Base-by-base conservation (phyloP, 2,113 vertebrate genomes). In the Sapayoa aenigma region DNA sequence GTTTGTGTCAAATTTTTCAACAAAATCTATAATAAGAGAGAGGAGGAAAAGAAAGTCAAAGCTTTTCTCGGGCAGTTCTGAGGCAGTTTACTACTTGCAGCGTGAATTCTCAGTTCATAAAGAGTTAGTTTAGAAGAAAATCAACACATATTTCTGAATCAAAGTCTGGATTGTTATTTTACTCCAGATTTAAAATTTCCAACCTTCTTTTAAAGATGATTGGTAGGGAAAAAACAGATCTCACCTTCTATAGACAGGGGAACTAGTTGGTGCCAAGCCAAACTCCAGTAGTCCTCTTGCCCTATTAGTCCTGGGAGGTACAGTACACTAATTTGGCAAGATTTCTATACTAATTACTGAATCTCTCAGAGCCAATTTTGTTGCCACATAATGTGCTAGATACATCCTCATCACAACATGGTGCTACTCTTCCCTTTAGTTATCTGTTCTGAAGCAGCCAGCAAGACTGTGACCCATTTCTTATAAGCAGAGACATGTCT, bases 181-280 rank as follows among this genome's bases (percentile, higher is more conserved):
- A 25, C 4, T 60, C 11, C 2, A 37, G 6, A 44, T 52, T 56
- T 47, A 31, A 44, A 56, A 21, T 14, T 58, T 8, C 23, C 13
- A 3, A 62, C 5, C 9, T 66, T 41, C 12, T 80, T 67, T 63
- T 72, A 60, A 68, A 79, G 33, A 9, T 3, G 7, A 3, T 11
- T 82, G 15, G 10, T 4, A 24, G 8, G 6, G 4, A 9, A 42
- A 50, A 76, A 47, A 11, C 2, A 50, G 10, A 50, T 30, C 14
- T 56, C 11, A 9, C 1, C 3, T 39, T 18, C 11, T 25, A 9
- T 11, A 53, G 2, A 4, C 5, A 3, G 25, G 8, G 9, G 11
- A 69, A 17, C 14, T 12, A 21, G 8, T 14, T 0, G 0, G 3
- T 27, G 12, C 11, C 16, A 39, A 2, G 6, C 1, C 37, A 37